Conservation (phyloP, 1,140 invertebrate genomes). For the Macrotrachela quadricornifera region DNA sequence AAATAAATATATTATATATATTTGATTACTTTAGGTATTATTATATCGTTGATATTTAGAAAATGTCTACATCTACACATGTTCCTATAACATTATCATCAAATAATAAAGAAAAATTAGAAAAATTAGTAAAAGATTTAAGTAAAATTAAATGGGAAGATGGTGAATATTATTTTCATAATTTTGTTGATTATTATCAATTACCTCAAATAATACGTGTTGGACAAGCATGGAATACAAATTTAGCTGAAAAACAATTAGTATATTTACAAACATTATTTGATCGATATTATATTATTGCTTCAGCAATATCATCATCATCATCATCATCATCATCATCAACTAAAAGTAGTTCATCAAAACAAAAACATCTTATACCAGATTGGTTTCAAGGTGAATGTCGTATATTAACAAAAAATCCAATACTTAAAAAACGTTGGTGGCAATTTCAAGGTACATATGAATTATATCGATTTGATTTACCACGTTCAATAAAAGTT, state of each 20-base stretch:
- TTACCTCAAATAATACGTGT: conserved; percentile 5
- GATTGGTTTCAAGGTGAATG: conserved; percentile 9
- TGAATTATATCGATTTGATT: conserved; percentile 9
- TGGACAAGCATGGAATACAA: not conserved
- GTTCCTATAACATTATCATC: no score
- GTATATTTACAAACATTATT: conserved; percentile 5
- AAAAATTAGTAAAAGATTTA: no score
- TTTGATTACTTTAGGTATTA: no score
- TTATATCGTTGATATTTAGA: no score
- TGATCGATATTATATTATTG: conserved; percentile 2
- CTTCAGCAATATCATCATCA: not conserved
- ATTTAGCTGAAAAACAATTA: conserved; percentile 5
- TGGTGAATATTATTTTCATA: no score
- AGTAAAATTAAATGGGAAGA: no score
- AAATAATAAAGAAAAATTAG: no score
- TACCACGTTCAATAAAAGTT: conserved; percentile 6
- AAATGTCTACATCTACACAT: no score
- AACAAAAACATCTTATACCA: conserved; percentile 2
- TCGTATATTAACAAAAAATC: conserved; percentile 5
- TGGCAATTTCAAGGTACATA: conserved; percentile 8
- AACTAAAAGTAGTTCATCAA: not conserved
- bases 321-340: not conserved
- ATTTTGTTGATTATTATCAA: conserved; percentile 4
- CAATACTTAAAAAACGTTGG: conserved; percentile 3
- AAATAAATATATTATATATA: no score